phyloP scores from a whole-genome alignment of 2,113 vertebrate genomes.

The Sinocyclocheilus anshuiensis region DNA sequence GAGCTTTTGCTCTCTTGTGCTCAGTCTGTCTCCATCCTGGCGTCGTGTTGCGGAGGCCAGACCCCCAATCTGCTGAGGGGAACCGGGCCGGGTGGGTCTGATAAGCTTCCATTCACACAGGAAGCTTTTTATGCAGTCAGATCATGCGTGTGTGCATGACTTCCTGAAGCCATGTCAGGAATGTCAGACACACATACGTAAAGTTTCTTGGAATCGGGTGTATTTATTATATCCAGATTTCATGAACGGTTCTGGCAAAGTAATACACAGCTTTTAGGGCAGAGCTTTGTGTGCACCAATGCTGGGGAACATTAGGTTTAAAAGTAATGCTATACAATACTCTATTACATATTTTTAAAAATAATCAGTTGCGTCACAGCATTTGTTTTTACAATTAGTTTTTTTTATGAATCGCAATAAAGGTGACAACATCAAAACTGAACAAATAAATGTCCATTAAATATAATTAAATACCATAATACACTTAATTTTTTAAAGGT shows the following conservation, averaged over 20 bases:
- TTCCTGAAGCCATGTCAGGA: slow-evolving; percentile 34
- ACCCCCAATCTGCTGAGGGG: slow-evolving; percentile 31
- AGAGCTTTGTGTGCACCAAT: slow-evolving; percentile 6
- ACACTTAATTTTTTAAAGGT: background rate
- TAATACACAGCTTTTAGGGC: background rate
- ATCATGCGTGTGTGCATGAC: slow-evolving; percentile 30
- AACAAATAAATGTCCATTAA: background rate
- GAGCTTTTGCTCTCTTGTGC: slow-evolving; percentile 53
- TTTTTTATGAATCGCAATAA: too few species aligned
- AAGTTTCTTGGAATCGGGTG: slow-evolving; percentile 16
- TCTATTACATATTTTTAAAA: background rate
- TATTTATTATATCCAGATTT: slow-evolving; percentile 37
- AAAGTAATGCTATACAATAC: background rate
- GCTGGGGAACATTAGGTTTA: background rate
- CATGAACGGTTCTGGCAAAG: background rate
- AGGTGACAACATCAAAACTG: too few species aligned
- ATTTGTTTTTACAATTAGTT: background rate
- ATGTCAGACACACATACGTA: slow-evolving; percentile 37
- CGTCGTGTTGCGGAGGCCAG: slow-evolving; percentile 35
- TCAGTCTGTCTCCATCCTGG: slow-evolving; percentile 44
- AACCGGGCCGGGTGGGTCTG: slow-evolving; percentile 36
- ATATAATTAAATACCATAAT: background rate
- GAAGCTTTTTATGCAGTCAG: slow-evolving; percentile 21
- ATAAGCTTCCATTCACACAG: slow-evolving; percentile 31
- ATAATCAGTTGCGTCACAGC: background rate